Conservation (phyloP, 2,888 invertebrate genomes). For the Rhyacophila evoluta region DNA sequence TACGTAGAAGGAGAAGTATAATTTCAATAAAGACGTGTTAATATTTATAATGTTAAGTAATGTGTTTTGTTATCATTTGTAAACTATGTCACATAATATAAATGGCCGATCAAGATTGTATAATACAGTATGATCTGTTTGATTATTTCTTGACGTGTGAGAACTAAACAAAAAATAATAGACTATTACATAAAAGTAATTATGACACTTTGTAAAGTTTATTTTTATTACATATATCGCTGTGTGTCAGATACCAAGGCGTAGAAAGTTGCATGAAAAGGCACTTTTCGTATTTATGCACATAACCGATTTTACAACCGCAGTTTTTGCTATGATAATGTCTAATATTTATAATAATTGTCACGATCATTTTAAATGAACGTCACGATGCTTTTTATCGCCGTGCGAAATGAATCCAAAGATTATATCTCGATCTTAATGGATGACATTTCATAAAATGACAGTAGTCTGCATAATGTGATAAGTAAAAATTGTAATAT, state of each 20-base stretch:
- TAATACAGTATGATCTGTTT: background rate
- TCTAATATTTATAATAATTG: slow-evolving; percentile 16
- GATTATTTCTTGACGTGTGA: background rate
- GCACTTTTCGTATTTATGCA: slow-evolving; percentile 18
- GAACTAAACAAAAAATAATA: background rate
- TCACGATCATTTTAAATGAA: slow-evolving; percentile 10
- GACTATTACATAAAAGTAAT: slow-evolving; percentile 18
- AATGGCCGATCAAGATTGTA: no score
- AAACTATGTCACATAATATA: no score
- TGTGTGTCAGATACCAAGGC: background rate
- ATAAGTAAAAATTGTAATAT: background rate
- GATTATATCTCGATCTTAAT: background rate
- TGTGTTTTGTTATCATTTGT: no score
- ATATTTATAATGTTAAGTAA: no score
- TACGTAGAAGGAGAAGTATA: no score
- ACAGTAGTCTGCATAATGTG: background rate
- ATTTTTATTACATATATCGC: background rate
- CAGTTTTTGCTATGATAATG: background rate
- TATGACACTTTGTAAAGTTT: slow-evolving; percentile 4
- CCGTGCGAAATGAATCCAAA: background rate
- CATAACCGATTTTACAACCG: slow-evolving; percentile 21
- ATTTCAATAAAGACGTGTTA: no score
- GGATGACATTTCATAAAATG: slow-evolving; percentile 9
- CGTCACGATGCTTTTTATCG: background rate
- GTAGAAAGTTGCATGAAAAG: slow-evolving; percentile 22